Evolutionary conservation across 1,140 invertebrate genomes (phyloP).

Genomic region (Orchestia grillus): DNA sequence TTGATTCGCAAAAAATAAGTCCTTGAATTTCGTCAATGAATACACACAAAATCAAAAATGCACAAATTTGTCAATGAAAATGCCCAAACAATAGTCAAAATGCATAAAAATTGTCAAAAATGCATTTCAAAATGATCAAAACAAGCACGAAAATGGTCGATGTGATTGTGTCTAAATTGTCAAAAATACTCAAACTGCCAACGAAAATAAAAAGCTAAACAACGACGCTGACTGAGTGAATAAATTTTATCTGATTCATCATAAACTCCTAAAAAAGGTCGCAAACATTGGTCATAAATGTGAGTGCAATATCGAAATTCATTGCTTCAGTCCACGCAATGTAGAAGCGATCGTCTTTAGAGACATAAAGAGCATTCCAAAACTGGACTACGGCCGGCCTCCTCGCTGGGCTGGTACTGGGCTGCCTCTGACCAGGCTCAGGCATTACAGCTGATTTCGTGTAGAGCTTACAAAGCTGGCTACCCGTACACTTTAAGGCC

Average conservation of each 20-base stretch:
- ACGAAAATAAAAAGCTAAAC: background rate
- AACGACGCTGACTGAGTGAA: background rate
- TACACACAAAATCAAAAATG: background rate
- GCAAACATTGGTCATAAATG: background rate
- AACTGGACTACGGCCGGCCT: background rate
- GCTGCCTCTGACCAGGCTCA: background rate
- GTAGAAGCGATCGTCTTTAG: background rate
- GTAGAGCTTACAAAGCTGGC: background rate
- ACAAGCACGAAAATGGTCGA: background rate
- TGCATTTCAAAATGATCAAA: too few species aligned
- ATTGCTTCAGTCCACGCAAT: background rate
- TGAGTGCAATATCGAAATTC: background rate
- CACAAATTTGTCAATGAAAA: background rate
- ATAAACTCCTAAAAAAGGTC: background rate
- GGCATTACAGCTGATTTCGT: background rate
- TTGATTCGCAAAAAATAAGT: background rate
- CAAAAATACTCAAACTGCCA: background rate
- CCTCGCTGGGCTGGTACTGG: background rate
- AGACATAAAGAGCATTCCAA: background rate
- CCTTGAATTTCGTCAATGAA: background rate
- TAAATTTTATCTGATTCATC: background rate
- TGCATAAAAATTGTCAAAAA: background rate
- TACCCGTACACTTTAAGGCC: too few species aligned
- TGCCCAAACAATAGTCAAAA: background rate
- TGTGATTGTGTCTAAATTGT: background rate